Evolutionary conservation across 2,113 vertebrate genomes (phyloP), one percentile per base, ranked within the genome.

Genomic region (Myxocyprinus asiaticus): DNA sequence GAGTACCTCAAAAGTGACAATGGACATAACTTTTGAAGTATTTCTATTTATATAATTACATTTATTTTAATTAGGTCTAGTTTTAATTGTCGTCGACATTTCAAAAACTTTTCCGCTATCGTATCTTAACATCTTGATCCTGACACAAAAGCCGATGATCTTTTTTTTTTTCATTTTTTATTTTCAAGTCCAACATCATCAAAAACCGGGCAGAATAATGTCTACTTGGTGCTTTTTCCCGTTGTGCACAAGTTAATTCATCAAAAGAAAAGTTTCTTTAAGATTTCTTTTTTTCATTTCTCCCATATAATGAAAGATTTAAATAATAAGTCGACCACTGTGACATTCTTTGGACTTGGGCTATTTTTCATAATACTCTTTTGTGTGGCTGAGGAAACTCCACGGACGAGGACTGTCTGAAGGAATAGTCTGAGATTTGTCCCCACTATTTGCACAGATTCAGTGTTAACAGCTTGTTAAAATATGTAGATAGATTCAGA

Each of bases 331-430:
- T 89, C 93, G 91, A 97, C 96, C 95, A 97, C 96, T 98, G 96
- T 90, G 96, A 95, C 96, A 97, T 97, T 98, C 94, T 97, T 91
- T 92, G 84, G 89, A 94, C 93, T 92, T 89, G 91, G 93, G 91
- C 94, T 95, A 96, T 96, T 95, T 95, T 97, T 96, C 94, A 97
- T 96, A 97, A 97, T 93, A 93, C 89, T 94, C 94, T 93, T 96
- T 97, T 96, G 95, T 97, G 94, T 91, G 86, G 92, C 92, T 91
- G 91, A 94, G 93, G 92, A 91, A 93, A 95, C 94, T 90, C 89
- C 91, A 89, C 93, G 94, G 92, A 95, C 92, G 92, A 94, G 93
- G 88, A 92, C 91, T 90, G 90, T 33, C 22, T 33, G 22, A 33
- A 91, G 92, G 85, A 90, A 91, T 93, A 88, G 90, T 88, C 89